Evolutionary conservation across 2,113 vertebrate species (phyloP), one percentile per base, ranked within the genome.

Genomic region (Galbula dea): DNA sequence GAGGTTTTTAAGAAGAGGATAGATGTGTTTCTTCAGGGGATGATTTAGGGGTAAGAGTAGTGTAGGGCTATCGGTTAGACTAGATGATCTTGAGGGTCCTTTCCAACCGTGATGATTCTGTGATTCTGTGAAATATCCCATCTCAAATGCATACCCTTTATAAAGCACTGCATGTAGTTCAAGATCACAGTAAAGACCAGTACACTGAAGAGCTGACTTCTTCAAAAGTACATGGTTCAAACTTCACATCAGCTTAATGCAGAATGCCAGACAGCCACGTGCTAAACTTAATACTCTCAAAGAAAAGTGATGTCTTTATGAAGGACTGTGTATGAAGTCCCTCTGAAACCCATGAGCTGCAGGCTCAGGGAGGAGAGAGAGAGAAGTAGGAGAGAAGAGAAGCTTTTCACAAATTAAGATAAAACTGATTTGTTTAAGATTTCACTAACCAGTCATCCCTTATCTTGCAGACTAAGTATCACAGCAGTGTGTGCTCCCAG

Each of bases 361-460:
- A 12, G 18, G 6, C 11, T 69, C 19, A 41, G 1, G 1, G 1
- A 4, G 3, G 22, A 4, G 5, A 49, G 5, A 30, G 32, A 23
- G 14, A 74, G 10, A 49, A 77, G 9, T 9, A 69, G 3, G 8
- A 68, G 7, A 5, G 27, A 82, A 57, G 21, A 62, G 2, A 41
- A 2, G 4, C 1, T 66, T 90, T 37, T 51, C 11, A 15, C 30
- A 86, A 54, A 75, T 23, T 15, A 34, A 58, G 17, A 52, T 32
- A 82, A 73, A 85, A 51, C 8, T 0, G 0, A 34, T 52, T 54
- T 52, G 21, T 59, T 81, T 46, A 75, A 34, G 32, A 72, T 34
- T 37, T 72, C 29, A 54, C 26, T 58, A 66, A 62, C 18, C 11
- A 37, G 12, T 17, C 24, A 52, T 19, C 11, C 48, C 45, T 20